Percentiles rank a stretch among this genome's conserved stretches.
These are phyloP conservation scores for Pimephales promelas DNA, from an alignment of 2,113 vertebrate genomes.

Conservation along the genomic window DNA sequence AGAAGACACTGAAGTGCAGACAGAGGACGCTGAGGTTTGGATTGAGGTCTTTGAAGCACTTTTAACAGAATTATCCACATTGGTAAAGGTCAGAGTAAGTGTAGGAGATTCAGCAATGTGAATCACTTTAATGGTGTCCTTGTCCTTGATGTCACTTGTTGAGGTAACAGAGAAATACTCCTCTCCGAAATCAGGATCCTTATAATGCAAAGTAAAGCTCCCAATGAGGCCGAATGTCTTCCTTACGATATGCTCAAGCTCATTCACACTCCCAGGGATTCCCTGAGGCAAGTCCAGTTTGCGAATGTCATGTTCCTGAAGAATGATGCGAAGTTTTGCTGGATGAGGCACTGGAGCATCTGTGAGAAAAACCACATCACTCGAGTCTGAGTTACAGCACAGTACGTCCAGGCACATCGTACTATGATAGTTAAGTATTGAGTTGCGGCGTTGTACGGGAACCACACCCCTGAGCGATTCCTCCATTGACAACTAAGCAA, in stretches of 20 bases:
- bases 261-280: conserved; percentile 40
- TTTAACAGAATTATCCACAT: conserved; percentile 12
- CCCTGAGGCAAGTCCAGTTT: conserved; percentile 46
- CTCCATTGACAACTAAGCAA: no score
- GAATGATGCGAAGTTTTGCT: conserved; percentile 43
- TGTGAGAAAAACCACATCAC: background rate
- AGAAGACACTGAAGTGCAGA: background rate
- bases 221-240: conserved; percentile 38
- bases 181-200: conserved; percentile 50
- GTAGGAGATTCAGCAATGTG: conserved; percentile 38
- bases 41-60: conserved; percentile 27
- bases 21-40: background rate
- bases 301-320: conserved; percentile 41
- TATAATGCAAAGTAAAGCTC: conserved; percentile 44
- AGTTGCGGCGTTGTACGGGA: no score
- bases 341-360: conserved; percentile 22
- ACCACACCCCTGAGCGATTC: no score
- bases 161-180: conserved; percentile 44
- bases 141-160: conserved; percentile 54
- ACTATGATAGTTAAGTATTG: no score
- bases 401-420: no score
- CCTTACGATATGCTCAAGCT: conserved; percentile 38
- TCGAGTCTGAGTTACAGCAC: background rate
- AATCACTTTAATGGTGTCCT: conserved; percentile 52
- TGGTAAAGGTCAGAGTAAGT: conserved; percentile 3